Evolutionary conservation across 30 jellyfish, hydroid and myxozoan species (phyloP).

Genomic region (Aurelia sp.): DNA sequence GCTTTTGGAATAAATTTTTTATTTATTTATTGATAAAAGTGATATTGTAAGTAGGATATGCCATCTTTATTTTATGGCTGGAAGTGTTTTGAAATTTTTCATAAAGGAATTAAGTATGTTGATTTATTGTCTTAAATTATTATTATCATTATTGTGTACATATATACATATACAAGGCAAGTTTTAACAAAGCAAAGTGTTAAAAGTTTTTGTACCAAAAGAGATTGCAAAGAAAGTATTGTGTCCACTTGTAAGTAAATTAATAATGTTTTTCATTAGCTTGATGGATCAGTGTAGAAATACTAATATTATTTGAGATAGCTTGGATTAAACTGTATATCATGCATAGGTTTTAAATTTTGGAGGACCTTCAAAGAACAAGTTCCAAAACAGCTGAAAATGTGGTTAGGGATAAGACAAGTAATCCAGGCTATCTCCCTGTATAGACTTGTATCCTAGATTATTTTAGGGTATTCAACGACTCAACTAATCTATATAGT

Average conservation of each 20-base stretch:
- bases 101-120: slow-evolving; percentile 30
- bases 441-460: slow-evolving; percentile 19
- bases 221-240: neutral
- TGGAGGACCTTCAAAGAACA: neutral
- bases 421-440: too few species aligned
- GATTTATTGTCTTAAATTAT: slow-evolving; percentile 30
- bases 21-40: slow-evolving; percentile 14
- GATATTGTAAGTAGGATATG: slow-evolving; percentile 3
- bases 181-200: slow-evolving; percentile 26
- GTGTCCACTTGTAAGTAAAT: neutral
- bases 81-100: neutral
- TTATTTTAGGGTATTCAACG: slow-evolving; percentile 18
- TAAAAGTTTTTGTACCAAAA: neutral
- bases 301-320: too few species aligned
- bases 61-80: neutral
- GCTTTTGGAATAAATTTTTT: neutral
- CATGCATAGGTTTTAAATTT: neutral
- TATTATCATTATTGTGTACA: slow-evolving; percentile 12
- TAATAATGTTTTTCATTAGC: neutral
- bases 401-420: too few species aligned
- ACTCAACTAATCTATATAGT: neutral
- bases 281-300: neutral
- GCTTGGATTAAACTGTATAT: too few species aligned
- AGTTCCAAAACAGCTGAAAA: neutral
- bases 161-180: slow-evolving; percentile 17